A percentile compares a stretch with the other conserved stretches of the same genome.
These are phyloP conservation scores for Darevskia nairensis DNA, from an alignment of 2,797 vertebrate genomes.

Conservation along the genomic window DNA sequence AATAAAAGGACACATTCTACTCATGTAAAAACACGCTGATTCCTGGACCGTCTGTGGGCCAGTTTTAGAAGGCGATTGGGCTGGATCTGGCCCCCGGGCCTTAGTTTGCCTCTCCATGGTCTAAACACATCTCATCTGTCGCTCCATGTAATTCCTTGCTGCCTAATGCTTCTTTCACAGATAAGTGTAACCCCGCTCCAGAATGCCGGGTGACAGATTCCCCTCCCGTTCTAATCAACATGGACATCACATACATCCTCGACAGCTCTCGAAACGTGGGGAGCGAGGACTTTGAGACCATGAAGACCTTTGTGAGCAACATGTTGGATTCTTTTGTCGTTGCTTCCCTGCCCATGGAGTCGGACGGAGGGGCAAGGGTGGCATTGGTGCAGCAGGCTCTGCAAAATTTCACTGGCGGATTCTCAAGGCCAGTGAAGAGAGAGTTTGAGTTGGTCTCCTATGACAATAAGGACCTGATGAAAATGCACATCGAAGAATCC, in stretches of 20 bases:
- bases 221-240: conserved; percentile 71
- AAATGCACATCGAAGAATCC: conserved; percentile 73
- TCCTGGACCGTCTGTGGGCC: too few relatives aligned
- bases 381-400: conserved; percentile 82
- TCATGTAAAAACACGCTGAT: too few relatives aligned
- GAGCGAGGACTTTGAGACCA: conserved; percentile 75
- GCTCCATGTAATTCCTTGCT: not conserved
- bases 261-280: conserved; percentile 83
- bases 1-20: too few relatives aligned
- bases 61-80: too few relatives aligned
- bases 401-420: conserved; percentile 58
- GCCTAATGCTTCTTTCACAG: conserved; percentile 71
- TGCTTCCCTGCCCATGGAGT: conserved; percentile 69
- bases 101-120: too few relatives aligned
- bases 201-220: conserved; percentile 67
- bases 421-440: conserved; percentile 63
- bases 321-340: conserved; percentile 82
- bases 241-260: conserved; percentile 84
- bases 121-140: not conserved
- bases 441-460: conserved; percentile 83
- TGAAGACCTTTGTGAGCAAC: conserved; percentile 80
- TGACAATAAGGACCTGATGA: conserved; percentile 74
- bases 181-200: conserved; percentile 78
- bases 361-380: conserved; percentile 72
- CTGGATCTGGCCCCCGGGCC: too few relatives aligned